Evolutionary conservation across 23 tunicate genomes (phyloP), one percentile per base, ranked within the genome.

Genomic region (Oikopleura albicans): DNA sequence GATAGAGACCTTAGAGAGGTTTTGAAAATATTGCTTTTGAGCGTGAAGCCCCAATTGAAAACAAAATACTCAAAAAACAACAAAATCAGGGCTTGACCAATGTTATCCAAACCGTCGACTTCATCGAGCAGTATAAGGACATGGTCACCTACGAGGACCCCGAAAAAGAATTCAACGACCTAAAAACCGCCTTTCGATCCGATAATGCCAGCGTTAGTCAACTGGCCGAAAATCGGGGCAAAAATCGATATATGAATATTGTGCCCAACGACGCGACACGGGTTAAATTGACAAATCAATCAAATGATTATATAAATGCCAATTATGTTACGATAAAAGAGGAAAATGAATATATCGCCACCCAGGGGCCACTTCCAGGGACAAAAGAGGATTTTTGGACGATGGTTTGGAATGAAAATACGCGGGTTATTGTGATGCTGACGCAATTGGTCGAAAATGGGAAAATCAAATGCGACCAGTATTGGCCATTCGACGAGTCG

Each of bases 401-500:
- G 37, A 71, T 71, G 79, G 31, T 71, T 2, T 71, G 79, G 79
- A 29, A 16, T 12, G 79, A 71, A 29, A 71, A 71, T 2, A 12
- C 79, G 4, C 33, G 27, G 2, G 33, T 31, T 27, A 31, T 71
- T 27, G 79, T 71, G 33, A 71, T 71, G 79, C 79, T 71, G 37
- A 29, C 35, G 37, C 79, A 71, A 37, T 29, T 71, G 27, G 79
- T 71, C 31, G 79, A 71, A 71, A 71, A 71, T 29, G 79, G 79
- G 4, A 71, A 29, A 29, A 71, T 71, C 33, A 71, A 71, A 31
- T 71, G 79, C 31, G 79, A 71, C 31, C 79, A 71, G 37, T 71
- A 71, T 29, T 71, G 79, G 79, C 79, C 79, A 31, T 71, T 71
- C 31, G 79, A 71, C 79, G 79, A 71, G 79, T 2, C 27, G 37